Conservation (phyloP, 2,113 vertebrate species). For the Myodes glareolus region DNA sequence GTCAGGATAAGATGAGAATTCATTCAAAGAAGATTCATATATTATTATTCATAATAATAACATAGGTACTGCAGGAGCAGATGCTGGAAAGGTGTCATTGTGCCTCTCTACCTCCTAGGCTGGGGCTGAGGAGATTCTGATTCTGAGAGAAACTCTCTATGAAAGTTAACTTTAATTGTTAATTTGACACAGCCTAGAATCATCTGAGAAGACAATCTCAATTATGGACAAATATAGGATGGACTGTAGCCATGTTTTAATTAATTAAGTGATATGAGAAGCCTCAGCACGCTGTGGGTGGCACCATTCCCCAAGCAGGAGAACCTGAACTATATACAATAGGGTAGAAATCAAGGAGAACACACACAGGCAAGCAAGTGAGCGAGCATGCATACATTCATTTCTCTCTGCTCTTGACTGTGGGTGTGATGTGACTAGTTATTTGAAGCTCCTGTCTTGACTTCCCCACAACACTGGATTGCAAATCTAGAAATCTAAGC, state of each 20-base stretch:
- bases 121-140: neutral
- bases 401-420: neutral
- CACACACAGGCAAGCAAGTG: neutral
- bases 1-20: neutral
- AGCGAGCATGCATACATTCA: neutral
- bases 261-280: neutral
- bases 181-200: neutral
- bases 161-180: neutral
- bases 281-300: neutral
- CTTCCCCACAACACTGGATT: neutral
- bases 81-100: neutral
- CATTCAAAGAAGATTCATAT: neutral
- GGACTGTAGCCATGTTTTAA: neutral
- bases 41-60: neutral
- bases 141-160: neutral
- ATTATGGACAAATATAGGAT: neutral
- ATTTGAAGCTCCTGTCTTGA: neutral
- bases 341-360: neutral
- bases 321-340: neutral
- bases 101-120: neutral
- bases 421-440: neutral
- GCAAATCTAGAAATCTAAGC: neutral
- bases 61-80: too few relatives aligned
- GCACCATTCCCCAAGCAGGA: neutral
- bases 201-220: neutral